Evolutionary conservation across 2,888 invertebrate species (phyloP).

Genomic region (Oscheius myriophilus): DNA sequence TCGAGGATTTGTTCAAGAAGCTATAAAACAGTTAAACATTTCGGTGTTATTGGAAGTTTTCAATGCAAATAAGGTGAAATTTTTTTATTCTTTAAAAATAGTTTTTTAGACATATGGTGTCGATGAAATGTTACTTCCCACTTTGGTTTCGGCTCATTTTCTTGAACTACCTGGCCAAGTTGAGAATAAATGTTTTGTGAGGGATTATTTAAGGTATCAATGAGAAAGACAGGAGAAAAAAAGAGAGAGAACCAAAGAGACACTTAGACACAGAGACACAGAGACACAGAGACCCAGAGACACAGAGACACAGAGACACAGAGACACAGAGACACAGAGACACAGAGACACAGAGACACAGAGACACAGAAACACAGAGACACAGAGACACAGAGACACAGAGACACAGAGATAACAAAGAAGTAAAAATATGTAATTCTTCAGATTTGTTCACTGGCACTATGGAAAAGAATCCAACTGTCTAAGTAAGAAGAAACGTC

Average conservation of each 20-base stretch:
- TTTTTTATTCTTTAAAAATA: background rate
- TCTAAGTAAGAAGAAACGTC: conserved; percentile 1
- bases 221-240: too few species aligned
- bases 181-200: conserved; percentile 4
- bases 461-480: background rate
- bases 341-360: too few species aligned
- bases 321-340: too few species aligned
- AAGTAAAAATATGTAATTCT: background rate
- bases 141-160: conserved; percentile 2
- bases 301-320: too few species aligned
- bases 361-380: too few species aligned
- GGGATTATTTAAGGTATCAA: background rate
- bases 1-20: conserved; percentile 5
- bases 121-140: conserved; percentile 28
- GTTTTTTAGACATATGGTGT: conserved; percentile 20
- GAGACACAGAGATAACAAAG: background rate
- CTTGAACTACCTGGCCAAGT: conserved; percentile 19
- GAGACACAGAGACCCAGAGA: too few species aligned
- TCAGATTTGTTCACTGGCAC: conserved; percentile 22
- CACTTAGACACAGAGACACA: too few species aligned
- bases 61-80: conserved; percentile 15
- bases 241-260: too few species aligned
- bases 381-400: too few species aligned
- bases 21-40: background rate
- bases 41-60: background rate